Percentiles rank a stretch among this genome's conserved stretches.
Evolutionary conservation across 2,888 invertebrate species (phyloP).

Genomic region (Bombylius discolor): DNA sequence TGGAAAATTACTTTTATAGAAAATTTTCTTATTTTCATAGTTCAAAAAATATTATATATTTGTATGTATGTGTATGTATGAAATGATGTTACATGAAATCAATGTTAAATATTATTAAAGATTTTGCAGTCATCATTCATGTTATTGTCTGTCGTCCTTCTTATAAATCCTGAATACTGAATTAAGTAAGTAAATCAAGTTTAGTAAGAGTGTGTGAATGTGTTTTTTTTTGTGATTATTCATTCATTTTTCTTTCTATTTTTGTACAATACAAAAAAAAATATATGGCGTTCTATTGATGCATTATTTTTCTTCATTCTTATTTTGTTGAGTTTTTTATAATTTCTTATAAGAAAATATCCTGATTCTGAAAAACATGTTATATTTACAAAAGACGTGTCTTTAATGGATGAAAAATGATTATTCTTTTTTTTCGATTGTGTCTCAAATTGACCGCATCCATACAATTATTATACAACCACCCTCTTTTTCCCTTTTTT

Average conservation of each 20-base stretch:
- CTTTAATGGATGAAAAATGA: neutral
- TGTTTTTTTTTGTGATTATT: neutral
- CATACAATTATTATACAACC: neutral
- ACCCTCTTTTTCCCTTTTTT: neutral
- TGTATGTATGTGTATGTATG: no score
- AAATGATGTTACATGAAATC: no score
- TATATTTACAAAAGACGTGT: neutral
- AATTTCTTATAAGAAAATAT: no score
- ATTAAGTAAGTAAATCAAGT: neutral
- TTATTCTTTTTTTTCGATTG: neutral
- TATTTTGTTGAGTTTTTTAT: no score
- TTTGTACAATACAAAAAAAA: no score
- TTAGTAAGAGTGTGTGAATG: neutral
- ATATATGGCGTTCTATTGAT: no score
- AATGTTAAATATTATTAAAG: no score
- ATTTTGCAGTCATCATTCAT: neutral
- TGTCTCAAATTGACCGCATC: neutral
- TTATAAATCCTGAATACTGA: neutral
- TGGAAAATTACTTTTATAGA: neutral
- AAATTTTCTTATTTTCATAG: no score
- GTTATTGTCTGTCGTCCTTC: neutral
- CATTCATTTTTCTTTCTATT: no score
- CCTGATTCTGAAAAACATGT: no score
- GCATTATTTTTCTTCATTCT: no score
- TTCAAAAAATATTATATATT: no score